Conservation (phyloP, 2,797 vertebrate genomes). For the Channa striata region DNA sequence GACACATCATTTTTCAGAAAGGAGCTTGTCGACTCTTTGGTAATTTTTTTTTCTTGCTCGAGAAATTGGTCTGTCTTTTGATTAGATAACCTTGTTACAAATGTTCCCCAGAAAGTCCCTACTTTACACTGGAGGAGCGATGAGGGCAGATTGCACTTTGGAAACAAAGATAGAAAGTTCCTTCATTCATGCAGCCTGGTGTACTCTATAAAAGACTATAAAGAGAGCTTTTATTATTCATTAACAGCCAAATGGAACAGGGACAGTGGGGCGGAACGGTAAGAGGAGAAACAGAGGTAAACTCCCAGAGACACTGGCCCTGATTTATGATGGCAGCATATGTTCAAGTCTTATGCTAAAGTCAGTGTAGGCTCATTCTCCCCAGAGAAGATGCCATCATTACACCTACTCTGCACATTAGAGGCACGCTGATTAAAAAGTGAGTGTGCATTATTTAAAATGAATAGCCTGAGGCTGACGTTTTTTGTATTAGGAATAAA, state of each 20-base stretch:
- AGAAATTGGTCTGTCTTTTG: conserved; percentile 49
- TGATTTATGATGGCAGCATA: conserved; percentile 74
- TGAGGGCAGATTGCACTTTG: conserved; percentile 58
- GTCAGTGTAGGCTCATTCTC: conserved; percentile 23
- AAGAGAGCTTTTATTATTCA: conserved; percentile 80
- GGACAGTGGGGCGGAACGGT: conserved; percentile 64
- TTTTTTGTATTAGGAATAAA: conserved; percentile 25
- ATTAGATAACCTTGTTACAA: conserved; percentile 54
- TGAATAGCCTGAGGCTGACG: conserved; percentile 27
- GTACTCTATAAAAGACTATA: conserved; percentile 70
- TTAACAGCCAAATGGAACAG: conserved; percentile 79
- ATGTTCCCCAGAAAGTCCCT: conserved; percentile 50
- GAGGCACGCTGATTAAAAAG: conserved; percentile 30
- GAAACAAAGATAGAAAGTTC: conserved; percentile 66
- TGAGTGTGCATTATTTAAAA: conserved; percentile 31
- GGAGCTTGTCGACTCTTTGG: not conserved
- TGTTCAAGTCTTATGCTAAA: conserved; percentile 58
- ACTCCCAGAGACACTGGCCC: conserved; percentile 71
- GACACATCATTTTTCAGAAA: conserved; percentile 26
- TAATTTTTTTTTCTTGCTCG: conserved; percentile 25
- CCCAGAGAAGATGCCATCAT: conserved; percentile 24
- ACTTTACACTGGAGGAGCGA: conserved; percentile 42
- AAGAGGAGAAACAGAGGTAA: conserved; percentile 65
- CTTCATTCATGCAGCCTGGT: conserved; percentile 57
- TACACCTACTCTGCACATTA: conserved; percentile 18